These are phyloP conservation scores for Chaenogobius annularis DNA, from an alignment of 2,113 vertebrate species.

Conservation along the genomic window DNA sequence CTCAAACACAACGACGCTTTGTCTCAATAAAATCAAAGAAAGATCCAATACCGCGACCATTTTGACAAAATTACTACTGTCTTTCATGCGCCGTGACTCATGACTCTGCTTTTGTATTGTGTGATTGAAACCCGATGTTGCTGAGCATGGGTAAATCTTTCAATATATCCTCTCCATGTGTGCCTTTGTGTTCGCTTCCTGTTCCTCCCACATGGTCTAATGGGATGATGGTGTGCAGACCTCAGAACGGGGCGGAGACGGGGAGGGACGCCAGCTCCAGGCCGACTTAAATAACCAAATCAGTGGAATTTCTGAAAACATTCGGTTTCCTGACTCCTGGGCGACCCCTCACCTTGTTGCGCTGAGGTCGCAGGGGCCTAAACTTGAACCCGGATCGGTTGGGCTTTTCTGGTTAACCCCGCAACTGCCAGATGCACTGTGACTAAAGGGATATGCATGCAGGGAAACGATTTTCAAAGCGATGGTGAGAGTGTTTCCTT, in stretches of 20 bases:
- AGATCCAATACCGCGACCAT: not conserved
- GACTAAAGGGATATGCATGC: conserved; percentile 41
- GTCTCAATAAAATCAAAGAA: conserved; percentile 9
- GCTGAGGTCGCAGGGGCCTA: conserved; percentile 62
- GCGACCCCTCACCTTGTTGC: conserved; percentile 76
- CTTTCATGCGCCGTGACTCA: conserved; percentile 26
- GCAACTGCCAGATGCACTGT: conserved; percentile 37
- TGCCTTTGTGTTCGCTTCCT: conserved; percentile 21
- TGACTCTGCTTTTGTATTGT: conserved; percentile 33
- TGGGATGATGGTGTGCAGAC: conserved; percentile 69
- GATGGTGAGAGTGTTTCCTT: not conserved
- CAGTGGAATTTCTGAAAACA: conserved; percentile 80
- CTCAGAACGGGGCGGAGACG: conserved; percentile 15
- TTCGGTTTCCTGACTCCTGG: conserved; percentile 76
- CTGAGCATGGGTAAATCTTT: conserved; percentile 37
- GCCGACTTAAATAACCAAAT: conserved; percentile 78
- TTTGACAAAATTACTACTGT: conserved; percentile 36
- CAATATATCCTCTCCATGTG: conserved; percentile 29
- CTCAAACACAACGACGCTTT: conserved; percentile 11
- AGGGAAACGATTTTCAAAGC: conserved; percentile 31
- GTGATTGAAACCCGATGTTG: conserved; percentile 58
- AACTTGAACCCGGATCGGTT: conserved; percentile 74
- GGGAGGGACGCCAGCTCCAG: conserved; percentile 30
- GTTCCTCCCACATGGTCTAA: conserved; percentile 63
- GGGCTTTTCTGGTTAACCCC: conserved; percentile 73